Evolutionary conservation across 2,888 invertebrate species (phyloP), one percentile per base, ranked within the genome.

Genomic region (Ornithoptera alexandrae): DNA sequence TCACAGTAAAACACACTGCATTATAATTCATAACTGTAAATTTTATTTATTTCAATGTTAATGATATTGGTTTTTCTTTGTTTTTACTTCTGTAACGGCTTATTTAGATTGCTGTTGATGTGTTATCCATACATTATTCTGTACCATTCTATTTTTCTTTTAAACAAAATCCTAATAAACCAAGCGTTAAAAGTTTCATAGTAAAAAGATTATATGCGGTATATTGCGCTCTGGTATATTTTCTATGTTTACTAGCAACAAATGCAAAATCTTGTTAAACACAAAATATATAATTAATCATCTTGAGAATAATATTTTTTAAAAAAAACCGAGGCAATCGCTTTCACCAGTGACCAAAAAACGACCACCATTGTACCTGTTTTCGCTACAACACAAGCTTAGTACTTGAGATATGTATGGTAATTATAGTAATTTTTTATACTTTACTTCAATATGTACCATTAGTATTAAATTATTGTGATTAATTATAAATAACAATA

Each of bases 1-100:
- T 4, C 59, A 22, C 30, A 12, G 58, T n/a, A 20, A 0, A 8
- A 15, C 60, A 60, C 15, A 36, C 60, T 60, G 60, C 60, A 8
- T 60, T 36, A 36, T 60, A 60, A 60, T 18, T 36, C 60, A 18
- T 60, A 60, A 60, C 60, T 36, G 60, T 60, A 36, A 24, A 58
- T 58, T 36, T 60, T 18, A 18, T 60, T 60, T 36, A 60, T 18
- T 60, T 60, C 3, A 60, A 18, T 7, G 36, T 36, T 36, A 4
- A 17, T 30, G 36, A 5, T 24, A 12, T 42, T 42, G 1, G 59
- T 46, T 59, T 6, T 53, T 46, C 2, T 20, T 58, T 7, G 1
- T 65, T 59, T 18, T 46, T 1, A 42, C 36, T 58, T 12, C 57
- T n/a, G 15, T 53, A 53, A 53, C 53, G 53, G 53, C 18, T 10